Conservation (phyloP, 2,797 vertebrate genomes). For the Siniperca obscura region DNA sequence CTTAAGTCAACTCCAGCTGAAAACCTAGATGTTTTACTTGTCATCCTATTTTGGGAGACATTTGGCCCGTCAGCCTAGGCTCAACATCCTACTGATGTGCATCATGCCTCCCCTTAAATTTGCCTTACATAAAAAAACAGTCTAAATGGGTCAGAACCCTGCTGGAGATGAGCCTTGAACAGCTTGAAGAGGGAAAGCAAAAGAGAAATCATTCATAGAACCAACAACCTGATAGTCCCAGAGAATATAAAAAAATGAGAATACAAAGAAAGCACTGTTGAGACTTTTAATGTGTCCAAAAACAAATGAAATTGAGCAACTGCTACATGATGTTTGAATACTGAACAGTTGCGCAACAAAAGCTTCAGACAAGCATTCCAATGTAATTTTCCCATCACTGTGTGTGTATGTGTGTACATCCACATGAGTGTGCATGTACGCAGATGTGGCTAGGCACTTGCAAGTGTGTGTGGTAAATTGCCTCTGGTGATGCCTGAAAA, state of each 20-base stretch:
- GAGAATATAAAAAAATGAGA: constrained; percentile 56
- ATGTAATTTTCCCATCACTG: constrained; percentile 53
- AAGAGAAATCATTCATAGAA: constrained; percentile 56
- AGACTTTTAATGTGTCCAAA: constrained; percentile 44
- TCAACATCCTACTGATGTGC: constrained; percentile 69
- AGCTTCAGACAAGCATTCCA: constrained; percentile 30
- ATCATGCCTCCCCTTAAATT: constrained; percentile 64
- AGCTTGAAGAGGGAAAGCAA: constrained; percentile 53
- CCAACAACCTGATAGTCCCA: constrained; percentile 55
- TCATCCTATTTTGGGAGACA: constrained; percentile 70
- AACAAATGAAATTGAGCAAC: constrained; percentile 53
- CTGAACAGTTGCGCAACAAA: constrained; percentile 51
- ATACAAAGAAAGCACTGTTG: constrained; percentile 35
- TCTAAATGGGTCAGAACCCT: constrained; percentile 79
- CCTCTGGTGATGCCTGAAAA: constrained; percentile 37
- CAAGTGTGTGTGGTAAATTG: constrained; percentile 29
- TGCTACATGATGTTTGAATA: constrained; percentile 43
- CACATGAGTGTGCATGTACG: constrained; percentile 2
- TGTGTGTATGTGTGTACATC: constrained; percentile 24
- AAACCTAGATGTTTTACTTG: constrained; percentile 60
- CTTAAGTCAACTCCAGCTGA: constrained; percentile 67
- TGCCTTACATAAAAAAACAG: constrained; percentile 60
- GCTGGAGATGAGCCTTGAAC: constrained; percentile 67
- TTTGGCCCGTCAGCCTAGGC: constrained; percentile 63
- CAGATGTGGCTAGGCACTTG: constrained; percentile 30